Percentiles rank a stretch among this genome's conserved stretches.
Evolutionary conservation across 2,113 vertebrate species (phyloP).

Genomic region (Alligator mississippiensis): DNA sequence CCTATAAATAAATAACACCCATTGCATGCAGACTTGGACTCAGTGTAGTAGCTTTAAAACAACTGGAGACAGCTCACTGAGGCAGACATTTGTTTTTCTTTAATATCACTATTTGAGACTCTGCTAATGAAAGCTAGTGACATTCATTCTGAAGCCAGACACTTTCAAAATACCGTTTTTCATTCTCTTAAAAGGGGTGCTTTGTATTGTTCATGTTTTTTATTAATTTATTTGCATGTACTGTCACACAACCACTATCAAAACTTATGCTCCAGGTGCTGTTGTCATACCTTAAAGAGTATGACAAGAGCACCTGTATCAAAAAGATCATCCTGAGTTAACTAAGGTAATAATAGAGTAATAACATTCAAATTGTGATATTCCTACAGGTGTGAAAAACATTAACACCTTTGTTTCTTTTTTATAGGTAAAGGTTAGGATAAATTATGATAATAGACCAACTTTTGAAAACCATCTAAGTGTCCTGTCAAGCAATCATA

Average conservation of each 20-base stretch:
- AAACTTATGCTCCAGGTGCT: not conserved
- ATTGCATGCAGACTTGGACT: not conserved
- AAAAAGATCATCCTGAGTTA: not conserved
- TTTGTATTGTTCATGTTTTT: not conserved
- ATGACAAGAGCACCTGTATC: not conserved
- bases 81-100: not conserved
- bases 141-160: not conserved
- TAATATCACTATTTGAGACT: not conserved
- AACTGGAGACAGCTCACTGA: not conserved
- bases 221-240: not conserved
- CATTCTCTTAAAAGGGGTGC: not conserved
- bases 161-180: not conserved
- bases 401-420: not conserved
- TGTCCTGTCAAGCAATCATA: too few relatives aligned
- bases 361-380: not conserved
- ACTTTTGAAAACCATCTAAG: not conserved
- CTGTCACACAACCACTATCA: not conserved
- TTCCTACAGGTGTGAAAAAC: not conserved
- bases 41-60: rapidly evolving
- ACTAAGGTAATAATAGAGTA: not conserved
- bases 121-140: not conserved
- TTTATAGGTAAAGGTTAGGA: not conserved
- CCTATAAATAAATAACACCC: not conserved
- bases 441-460: not conserved
- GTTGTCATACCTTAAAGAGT: not conserved